These are phyloP conservation scores for Rhagoletis pomonella DNA, from an alignment of 1,140 invertebrate species.

Conservation along the genomic window DNA sequence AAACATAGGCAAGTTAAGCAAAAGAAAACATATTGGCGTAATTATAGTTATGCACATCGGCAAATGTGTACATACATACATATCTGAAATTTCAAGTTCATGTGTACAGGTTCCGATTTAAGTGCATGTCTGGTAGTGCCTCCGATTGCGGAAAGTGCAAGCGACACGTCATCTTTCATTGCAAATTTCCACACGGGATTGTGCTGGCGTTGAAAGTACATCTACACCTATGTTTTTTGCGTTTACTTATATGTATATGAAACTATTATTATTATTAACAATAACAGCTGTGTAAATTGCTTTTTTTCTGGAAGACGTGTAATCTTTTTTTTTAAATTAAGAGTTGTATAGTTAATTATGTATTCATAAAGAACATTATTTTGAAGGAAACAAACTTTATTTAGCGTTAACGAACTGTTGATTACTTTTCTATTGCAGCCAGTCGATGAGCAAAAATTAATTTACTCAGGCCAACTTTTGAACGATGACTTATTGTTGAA, in stretches of 20 bases:
- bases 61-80: not conserved
- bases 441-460: slow-evolving; percentile 88
- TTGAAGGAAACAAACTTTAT: no score
- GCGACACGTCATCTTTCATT: not conserved
- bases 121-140: not conserved
- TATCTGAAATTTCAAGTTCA: not conserved
- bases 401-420: no score
- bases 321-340: no score
- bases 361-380: no score
- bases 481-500: slow-evolving; percentile 85
- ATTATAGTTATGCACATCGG: not conserved
- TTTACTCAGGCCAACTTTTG: slow-evolving; percentile 92
- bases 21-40: not conserved
- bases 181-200: not conserved
- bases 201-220: not conserved
- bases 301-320: no score
- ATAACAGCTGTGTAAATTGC: no score
- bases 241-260: not conserved
- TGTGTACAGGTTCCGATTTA: not conserved
- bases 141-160: not conserved
- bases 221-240: not conserved
- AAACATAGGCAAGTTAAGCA: not conserved
- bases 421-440: slow-evolving; percentile 76
- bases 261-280: not conserved
- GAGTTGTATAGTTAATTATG: no score